Base-by-base conservation (phyloP, 2,797 vertebrate species). In the Anolis apletophallus region DNA sequence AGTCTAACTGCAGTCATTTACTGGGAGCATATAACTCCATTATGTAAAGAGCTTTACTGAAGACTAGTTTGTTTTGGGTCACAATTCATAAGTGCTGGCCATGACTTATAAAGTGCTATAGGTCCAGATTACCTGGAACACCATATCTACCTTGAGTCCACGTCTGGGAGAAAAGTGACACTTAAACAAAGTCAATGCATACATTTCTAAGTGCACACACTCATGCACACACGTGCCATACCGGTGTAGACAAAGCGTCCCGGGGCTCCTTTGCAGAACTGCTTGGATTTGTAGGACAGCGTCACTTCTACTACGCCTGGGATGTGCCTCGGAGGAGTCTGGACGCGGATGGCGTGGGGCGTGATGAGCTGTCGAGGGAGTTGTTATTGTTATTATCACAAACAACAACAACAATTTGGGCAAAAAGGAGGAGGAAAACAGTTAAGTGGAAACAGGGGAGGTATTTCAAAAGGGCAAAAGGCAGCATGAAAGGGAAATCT, bases 291-390 rank as follows among this genome's bases (percentile, higher is more conserved):
- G 96, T 99, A 99, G 93, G 98, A 99, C 54, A 99, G 96, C 16
- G 98, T 99, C 94, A 98, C 98, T 94, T 99, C 98, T 92, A 99
- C 98, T 9, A 99, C 98, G 5, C 98, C 98, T 0, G 98, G 98
- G 94, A 99, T 99, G 96, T 99, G 98, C 16, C 98, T 96, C 0
- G 98, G 98, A 0, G 98, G 98, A 0, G 98, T 99, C 97, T 99
- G 98, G 81, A 99, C 98, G 81, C 98, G 97, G 94, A 99, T 98
- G 88, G 98, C 98, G 0, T 99, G 98, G 12, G 98, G 98, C 0
- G 98, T 98, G 96, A 99, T 99, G 86, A 99, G 97, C 98, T 99
- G 97, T 54, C 21, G 2, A 64, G 26, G 29, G 46, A 52, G 23
- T 26, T 2, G 26, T 46, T 46, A 46, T 46, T 46, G 46, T 5